Base-by-base conservation (phyloP, 1,140 invertebrate genomes). In the Melipona quadrifasciata region DNA sequence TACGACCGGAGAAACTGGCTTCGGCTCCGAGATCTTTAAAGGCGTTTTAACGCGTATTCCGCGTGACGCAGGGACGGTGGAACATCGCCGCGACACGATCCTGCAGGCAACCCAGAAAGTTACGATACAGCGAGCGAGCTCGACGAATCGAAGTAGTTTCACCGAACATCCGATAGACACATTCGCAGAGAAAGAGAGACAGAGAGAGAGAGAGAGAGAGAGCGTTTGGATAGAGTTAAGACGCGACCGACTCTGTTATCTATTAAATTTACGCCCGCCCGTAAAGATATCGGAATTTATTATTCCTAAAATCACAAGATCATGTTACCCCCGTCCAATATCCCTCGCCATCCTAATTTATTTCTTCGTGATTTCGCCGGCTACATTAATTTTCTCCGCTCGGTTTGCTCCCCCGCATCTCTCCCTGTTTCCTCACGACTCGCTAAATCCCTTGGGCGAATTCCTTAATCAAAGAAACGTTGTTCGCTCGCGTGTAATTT, bases 241-340 rank as follows among this genome's bases (percentile, higher is more conserved):
- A 4, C 58, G 58, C 31, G 57, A 17, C 5, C 10, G 34, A n/a
- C 10, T 34, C 80, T 75, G 39, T 71, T 85, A 85, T 81, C 78
- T 70, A 68, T 85, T 71, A 72, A 76, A 87, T 87, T 85, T 87
- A 87, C 67, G 83, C 61, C 27, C 67, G 67, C 24, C 72, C 83
- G 83, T 87, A 87, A 87, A 87, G 86, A 85, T 85, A 85, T 84
- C 83, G 65, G 17, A 87, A 87, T 87, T 87, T 87, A 87, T 85
- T 85, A 87, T 87, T 87, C 83, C 67, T 87, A 80, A 87, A 87
- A 85, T 87, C 86, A 83, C 65, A 77, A 73, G 86, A 58, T 57
- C 83, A 27, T 57, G 76, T 87, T 72, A 76, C 57, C 31, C 21
- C 47, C 31, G 83, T 76, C 64, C 85, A 82, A 86, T 83, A 76